A percentile compares a stretch with the other conserved stretches of the same genome.
These are phyloP conservation scores for Chrysopa pallens DNA, from an alignment of 1,140 invertebrate genomes.

Conservation along the genomic window DNA sequence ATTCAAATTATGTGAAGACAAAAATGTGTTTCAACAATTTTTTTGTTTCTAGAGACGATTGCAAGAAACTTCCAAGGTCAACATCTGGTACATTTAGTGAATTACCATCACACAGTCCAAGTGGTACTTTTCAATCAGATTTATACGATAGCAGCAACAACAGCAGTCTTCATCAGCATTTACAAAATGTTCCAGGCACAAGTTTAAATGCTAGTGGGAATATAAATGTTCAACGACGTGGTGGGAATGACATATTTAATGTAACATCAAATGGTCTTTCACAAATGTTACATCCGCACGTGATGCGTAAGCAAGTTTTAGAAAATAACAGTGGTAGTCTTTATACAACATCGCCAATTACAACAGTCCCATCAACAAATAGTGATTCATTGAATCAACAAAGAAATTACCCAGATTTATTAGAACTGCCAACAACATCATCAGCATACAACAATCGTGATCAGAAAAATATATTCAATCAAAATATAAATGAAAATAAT, in stretches of 20 bases:
- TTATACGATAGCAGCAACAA: slow-evolving; percentile 19
- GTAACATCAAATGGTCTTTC: not conserved
- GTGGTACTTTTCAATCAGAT: slow-evolving; percentile 9
- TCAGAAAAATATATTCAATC: too few relatives aligned
- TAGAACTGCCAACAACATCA: not conserved
- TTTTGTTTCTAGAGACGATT: slow-evolving; percentile 23
- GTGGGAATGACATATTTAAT: slow-evolving; percentile 20
- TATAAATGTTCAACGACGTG: slow-evolving; percentile 30
- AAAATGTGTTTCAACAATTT: too few relatives aligned
- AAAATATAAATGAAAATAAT: not conserved
- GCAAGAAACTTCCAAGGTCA: slow-evolving; percentile 16
- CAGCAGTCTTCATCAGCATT: slow-evolving; percentile 13
- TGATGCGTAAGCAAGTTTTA: slow-evolving; percentile 1
- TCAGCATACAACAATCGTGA: too few relatives aligned
- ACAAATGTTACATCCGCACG: not conserved
- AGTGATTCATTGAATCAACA: not conserved
- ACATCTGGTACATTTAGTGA: slow-evolving; percentile 16
- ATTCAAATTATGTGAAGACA: too few relatives aligned
- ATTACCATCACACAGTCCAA: not conserved
- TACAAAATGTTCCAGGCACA: slow-evolving; percentile 14
- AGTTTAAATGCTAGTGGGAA: slow-evolving; percentile 18
- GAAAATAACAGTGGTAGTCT: not conserved
- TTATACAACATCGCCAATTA: not conserved
- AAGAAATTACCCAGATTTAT: not conserved
- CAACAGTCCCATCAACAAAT: not conserved